Evolutionary conservation across 2,797 vertebrate species (phyloP).

Genomic region (Fratercula arctica): DNA sequence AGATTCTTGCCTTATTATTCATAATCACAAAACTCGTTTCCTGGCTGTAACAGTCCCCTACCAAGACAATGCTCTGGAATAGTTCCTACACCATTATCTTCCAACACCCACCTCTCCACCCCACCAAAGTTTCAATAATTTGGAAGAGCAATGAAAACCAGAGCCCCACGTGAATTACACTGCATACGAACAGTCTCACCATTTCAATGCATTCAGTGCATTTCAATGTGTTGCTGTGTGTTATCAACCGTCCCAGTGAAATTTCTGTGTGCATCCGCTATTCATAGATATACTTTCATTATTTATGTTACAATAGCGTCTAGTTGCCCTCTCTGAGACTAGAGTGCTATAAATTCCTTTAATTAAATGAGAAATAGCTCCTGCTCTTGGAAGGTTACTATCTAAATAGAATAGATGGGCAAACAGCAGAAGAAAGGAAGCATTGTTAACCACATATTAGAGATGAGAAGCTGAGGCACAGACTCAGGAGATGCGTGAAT

Average conservation of each 20-base stretch:
- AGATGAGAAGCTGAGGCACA: not conserved
- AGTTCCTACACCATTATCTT: not conserved
- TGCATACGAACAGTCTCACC: not conserved
- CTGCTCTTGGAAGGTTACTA: not conserved
- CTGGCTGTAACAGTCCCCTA: not conserved
- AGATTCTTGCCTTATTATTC: not conserved
- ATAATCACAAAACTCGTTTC: not conserved
- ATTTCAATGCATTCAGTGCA: not conserved
- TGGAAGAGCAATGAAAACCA: not conserved
- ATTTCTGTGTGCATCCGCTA: not conserved
- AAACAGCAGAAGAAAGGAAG: not conserved
- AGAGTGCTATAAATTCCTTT: not conserved
- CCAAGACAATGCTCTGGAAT: not conserved
- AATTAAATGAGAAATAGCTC: not conserved
- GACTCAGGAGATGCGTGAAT: not conserved
- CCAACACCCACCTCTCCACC: rapidly evolving
- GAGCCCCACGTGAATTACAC: not conserved
- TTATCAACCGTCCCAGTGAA: not conserved
- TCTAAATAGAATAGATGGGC: not conserved
- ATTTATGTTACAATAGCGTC: not conserved
- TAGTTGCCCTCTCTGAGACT: not conserved
- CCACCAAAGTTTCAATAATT: not conserved
- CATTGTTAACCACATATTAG: not conserved
- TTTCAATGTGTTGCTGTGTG: not conserved
- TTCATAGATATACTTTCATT: not conserved